These are phyloP conservation scores for Reticulitermes lucifugus DNA, from an alignment of 2,888 invertebrate genomes.

Conservation along the genomic window DNA sequence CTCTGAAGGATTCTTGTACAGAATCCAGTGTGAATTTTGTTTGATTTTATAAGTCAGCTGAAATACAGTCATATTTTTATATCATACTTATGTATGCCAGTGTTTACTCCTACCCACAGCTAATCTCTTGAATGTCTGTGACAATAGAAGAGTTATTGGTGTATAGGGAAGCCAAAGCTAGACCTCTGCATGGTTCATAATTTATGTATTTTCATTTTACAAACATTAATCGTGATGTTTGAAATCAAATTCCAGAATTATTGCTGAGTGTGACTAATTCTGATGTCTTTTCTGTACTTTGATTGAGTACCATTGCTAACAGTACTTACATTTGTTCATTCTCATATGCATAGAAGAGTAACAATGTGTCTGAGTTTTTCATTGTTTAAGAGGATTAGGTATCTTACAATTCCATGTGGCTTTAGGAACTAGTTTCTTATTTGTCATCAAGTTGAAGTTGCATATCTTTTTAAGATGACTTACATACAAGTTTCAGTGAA, in stretches of 20 bases:
- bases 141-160: not conserved
- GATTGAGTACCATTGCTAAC: not conserved
- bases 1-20: not conserved
- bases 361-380: not conserved
- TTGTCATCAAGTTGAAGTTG: not conserved
- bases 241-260: not conserved
- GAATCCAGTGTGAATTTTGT: not conserved
- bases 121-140: not conserved
- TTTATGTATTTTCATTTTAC: not conserved
- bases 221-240: slow-evolving; percentile 1
- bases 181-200: not conserved
- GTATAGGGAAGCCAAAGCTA: not conserved
- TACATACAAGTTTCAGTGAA: not conserved
- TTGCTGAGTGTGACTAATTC: not conserved
- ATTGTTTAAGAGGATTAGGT: not conserved
- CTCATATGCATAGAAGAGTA: not conserved
- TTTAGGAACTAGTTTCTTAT: slow-evolving; percentile 1
- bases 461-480: not conserved
- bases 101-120: not conserved
- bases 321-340: not conserved
- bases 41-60: not conserved
- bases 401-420: not conserved
- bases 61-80: slow-evolving; percentile 7
- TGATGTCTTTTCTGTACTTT: not conserved
- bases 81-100: not conserved